These are phyloP conservation scores for Reticulitermes lucifugus DNA, from an alignment of 2,888 invertebrate genomes.

Conservation along the genomic window DNA sequence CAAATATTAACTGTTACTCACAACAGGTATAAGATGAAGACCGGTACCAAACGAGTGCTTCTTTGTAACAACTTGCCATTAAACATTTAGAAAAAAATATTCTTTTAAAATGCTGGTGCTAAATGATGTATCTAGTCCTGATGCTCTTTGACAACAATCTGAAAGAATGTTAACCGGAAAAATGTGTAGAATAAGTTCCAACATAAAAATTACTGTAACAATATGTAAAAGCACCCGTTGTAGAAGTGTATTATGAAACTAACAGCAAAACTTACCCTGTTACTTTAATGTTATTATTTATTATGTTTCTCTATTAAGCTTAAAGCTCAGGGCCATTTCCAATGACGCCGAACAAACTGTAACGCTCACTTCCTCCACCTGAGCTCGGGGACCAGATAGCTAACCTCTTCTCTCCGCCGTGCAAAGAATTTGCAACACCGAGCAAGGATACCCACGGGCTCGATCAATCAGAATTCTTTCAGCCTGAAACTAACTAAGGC, in stretches of 20 bases:
- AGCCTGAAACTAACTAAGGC: not conserved
- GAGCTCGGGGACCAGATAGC: not conserved
- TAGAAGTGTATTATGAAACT: not conserved
- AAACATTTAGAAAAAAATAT: too few species aligned
- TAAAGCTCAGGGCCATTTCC: too few species aligned
- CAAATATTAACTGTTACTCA: not conserved
- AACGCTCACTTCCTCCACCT: not conserved
- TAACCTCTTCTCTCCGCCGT: not conserved
- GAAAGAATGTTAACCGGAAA: too few species aligned
- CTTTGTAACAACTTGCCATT: too few species aligned
- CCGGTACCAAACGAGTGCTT: not conserved
- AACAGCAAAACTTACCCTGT: constrained; percentile 10
- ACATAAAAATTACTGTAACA: not conserved
- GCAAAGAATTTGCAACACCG: not conserved
- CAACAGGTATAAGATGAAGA: not conserved
- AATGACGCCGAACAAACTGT: not conserved
- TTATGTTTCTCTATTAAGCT: too few species aligned
- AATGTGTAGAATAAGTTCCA: too few species aligned
- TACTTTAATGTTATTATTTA: not conserved
- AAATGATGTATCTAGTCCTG: too few species aligned
- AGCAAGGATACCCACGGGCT: not conserved
- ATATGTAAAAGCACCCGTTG: not conserved
- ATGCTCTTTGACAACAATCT: too few species aligned
- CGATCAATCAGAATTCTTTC: not conserved
- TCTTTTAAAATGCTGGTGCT: too few species aligned